These are phyloP conservation scores for Nesogale talazaci DNA, from an alignment of 2,113 vertebrate genomes.

Conservation along the genomic window DNA sequence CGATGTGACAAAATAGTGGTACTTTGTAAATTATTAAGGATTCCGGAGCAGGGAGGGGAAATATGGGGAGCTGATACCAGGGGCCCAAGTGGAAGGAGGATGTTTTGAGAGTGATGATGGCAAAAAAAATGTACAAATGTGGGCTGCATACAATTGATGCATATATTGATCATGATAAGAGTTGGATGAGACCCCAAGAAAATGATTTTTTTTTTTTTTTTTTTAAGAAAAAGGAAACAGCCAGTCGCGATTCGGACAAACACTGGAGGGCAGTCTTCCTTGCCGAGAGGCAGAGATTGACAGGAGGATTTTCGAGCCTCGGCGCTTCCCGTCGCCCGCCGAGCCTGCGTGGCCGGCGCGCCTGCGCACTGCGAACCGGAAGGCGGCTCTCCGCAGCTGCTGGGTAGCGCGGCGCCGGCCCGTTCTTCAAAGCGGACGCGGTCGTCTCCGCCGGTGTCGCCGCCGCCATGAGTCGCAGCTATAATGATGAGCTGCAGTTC, in stretches of 20 bases:
- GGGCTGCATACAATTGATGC: too few species aligned
- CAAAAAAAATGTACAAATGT: too few species aligned
- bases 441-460: rapidly evolving
- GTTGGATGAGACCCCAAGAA: too few species aligned
- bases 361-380: slow-evolving; percentile 23
- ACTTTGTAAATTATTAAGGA: too few species aligned
- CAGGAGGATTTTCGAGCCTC: slow-evolving; percentile 41
- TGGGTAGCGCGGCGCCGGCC: background rate
- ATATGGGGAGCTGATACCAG: too few species aligned
- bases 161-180: too few species aligned
- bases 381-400: rapidly evolving
- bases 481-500: slow-evolving; percentile 97
- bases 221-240: too few species aligned
- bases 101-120: too few species aligned
- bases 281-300: rapidly evolving
- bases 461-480: slow-evolving; percentile 92
- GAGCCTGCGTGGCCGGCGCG: rapidly evolving
- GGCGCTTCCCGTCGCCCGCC: slow-evolving; percentile 17
- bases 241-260: background rate
- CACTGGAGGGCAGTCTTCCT: background rate
- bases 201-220: too few species aligned
- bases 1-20: too few species aligned
- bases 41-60: too few species aligned
- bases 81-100: too few species aligned
- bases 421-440: rapidly evolving